These are phyloP conservation scores for Cheiracanthium punctorium DNA, from an alignment of 2,888 invertebrate species.

Conservation along the genomic window DNA sequence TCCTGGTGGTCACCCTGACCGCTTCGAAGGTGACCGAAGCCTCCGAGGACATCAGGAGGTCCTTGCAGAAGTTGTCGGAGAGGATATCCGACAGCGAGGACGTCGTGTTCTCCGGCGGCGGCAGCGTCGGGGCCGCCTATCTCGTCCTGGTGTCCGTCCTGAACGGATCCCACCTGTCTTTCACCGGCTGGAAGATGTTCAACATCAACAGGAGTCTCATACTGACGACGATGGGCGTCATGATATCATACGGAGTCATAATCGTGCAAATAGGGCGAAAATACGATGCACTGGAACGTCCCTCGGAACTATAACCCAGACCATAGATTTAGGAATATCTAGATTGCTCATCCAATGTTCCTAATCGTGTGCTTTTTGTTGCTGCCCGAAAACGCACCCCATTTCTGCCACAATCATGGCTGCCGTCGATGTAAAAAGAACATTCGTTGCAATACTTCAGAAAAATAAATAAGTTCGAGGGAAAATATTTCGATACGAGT, in stretches of 20 bases:
- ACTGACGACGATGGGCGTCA: conserved; percentile 63
- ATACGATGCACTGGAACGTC: no score
- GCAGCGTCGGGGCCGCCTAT: conserved; percentile 16
- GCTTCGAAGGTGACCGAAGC: conserved; percentile 49
- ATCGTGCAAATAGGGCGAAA: conserved; percentile 57
- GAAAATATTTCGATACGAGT: no score
- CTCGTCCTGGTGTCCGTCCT: conserved; percentile 36
- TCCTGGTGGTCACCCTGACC: conserved; percentile 40
- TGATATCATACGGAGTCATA: conserved; percentile 62
- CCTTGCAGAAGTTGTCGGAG: conserved; percentile 53
- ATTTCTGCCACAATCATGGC: no score
- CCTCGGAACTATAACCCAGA: no score
- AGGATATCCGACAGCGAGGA: background rate
- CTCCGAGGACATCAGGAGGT: conserved; percentile 42
- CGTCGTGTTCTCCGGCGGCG: background rate
- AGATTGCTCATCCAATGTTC: no score
- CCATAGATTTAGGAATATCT: no score
- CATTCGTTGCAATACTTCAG: no score
- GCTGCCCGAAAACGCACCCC: no score
- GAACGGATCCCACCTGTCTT: conserved; percentile 51
- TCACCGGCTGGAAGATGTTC: conserved; percentile 66
- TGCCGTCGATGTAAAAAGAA: no score
- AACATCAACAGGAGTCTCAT: conserved; percentile 64
- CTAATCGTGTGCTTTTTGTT: no score
- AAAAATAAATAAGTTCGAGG: no score